phyloP scores from a whole-genome alignment of 2,888 invertebrate species.

The Leistus spinibarbis region DNA sequence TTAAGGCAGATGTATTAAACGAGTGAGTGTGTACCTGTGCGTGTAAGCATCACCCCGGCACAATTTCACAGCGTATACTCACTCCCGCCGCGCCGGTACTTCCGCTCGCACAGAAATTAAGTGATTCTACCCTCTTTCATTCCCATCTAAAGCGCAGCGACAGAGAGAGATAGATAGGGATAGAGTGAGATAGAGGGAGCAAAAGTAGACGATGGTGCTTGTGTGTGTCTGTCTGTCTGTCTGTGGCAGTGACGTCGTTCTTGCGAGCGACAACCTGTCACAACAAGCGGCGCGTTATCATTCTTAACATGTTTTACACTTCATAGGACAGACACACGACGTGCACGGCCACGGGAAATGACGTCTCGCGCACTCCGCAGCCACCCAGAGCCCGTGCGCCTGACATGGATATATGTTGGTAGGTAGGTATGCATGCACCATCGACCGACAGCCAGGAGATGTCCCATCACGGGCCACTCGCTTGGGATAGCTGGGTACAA shows the following conservation, averaged over 20 bases:
- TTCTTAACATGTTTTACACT: conserved; percentile 39
- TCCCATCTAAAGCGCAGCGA: no score
- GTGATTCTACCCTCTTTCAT: no score
- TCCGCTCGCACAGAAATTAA: conserved; percentile 29
- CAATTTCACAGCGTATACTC: no score
- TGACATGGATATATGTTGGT: not conserved
- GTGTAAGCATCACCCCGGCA: no score
- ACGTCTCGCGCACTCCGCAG: not conserved
- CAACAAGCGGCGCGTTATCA: conserved; percentile 37
- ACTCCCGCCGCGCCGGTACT: no score
- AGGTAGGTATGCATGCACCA: no score
- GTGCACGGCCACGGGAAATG: not conserved
- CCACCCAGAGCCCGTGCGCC: not conserved
- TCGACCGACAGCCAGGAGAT: no score
- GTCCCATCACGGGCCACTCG: no score
- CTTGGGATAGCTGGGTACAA: no score
- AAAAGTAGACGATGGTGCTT: not conserved
- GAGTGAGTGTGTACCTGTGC: no score
- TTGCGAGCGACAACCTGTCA: conserved; percentile 37
- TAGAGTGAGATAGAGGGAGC: not conserved
- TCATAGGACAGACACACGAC: conserved; percentile 26
- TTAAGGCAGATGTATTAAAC: no score
- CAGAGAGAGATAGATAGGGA: not conserved
- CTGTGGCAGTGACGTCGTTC: conserved; percentile 9
- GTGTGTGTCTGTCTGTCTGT: not conserved